Percentiles rank a stretch among this genome's conserved stretches.
Evolutionary conservation across 2,888 invertebrate species (phyloP).

Genomic region (Melinopterus prodromus): DNA sequence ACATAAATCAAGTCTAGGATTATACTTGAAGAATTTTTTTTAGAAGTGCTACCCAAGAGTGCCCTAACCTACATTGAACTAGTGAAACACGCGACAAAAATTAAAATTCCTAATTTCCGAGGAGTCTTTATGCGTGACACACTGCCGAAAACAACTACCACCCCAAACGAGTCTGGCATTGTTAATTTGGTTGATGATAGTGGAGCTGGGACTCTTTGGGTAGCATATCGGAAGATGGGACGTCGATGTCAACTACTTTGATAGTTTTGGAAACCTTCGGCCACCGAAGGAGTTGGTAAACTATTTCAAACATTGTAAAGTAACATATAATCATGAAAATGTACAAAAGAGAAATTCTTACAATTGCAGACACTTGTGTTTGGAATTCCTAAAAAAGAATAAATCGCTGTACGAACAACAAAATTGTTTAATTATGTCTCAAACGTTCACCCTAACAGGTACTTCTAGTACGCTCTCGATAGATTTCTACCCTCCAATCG

Average conservation of each 20-base stretch:
- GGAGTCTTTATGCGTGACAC: conserved; percentile 50
- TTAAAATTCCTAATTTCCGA: conserved; percentile 42
- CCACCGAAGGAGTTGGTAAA: conserved; percentile 27
- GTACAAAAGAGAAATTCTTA: conserved; percentile 41
- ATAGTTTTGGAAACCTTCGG: too few species aligned
- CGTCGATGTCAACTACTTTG: too few species aligned
- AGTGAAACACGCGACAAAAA: conserved; percentile 34
- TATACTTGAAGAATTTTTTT: conserved; percentile 37
- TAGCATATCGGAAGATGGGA: too few species aligned
- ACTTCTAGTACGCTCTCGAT: conserved; percentile 43
- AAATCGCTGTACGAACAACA: conserved; percentile 33
- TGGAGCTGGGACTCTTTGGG: conserved; percentile 53
- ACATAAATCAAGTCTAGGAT: conserved; percentile 38
- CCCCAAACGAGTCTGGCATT: conserved; percentile 46
- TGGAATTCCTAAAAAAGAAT: conserved; percentile 45
- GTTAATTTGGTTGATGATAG: conserved; percentile 49
- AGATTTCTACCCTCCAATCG: conserved; percentile 47
- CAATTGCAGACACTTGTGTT: conserved; percentile 49
- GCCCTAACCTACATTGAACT: conserved; percentile 45
- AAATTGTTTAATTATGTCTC: conserved; percentile 42
- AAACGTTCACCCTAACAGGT: conserved; percentile 48
- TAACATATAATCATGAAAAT: conserved; percentile 47
- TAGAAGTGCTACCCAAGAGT: conserved; percentile 41
- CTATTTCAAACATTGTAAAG: conserved; percentile 30
- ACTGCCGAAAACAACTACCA: conserved; percentile 37